Conservation (phyloP, 1,140 invertebrate species). For the Drosophila ambigua region DNA sequence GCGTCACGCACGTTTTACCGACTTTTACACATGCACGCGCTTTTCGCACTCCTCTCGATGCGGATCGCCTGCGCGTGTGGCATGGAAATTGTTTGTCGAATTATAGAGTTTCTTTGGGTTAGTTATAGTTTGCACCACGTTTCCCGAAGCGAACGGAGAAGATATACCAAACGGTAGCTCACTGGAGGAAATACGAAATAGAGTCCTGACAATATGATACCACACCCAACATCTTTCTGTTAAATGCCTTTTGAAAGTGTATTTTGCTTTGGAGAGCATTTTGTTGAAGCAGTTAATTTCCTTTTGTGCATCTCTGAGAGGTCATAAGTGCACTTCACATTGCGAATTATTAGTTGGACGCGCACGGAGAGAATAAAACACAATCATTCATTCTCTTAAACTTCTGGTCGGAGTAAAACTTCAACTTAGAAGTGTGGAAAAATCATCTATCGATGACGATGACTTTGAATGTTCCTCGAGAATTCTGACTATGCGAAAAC, state of each 20-base stretch:
- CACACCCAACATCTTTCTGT: too few species aligned
- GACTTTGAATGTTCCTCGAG: neutral
- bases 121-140: slow-evolving; percentile 21
- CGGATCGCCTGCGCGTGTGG: slow-evolving; percentile 14
- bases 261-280: neutral
- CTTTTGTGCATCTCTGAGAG: too few species aligned
- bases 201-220: too few species aligned
- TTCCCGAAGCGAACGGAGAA: slow-evolving; percentile 4
- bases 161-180: neutral
- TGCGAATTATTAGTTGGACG: too few species aligned
- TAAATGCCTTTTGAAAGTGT: too few species aligned
- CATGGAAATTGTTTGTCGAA: slow-evolving; percentile 43
- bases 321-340: too few species aligned
- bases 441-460: too few species aligned
- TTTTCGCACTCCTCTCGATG: slow-evolving; percentile 22
- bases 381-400: too few species aligned
- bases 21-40: slow-evolving; percentile 28
- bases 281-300: neutral
- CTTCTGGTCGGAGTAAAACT: too few species aligned
- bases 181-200: too few species aligned
- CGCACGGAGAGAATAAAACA: too few species aligned
- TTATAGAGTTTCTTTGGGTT: slow-evolving; percentile 25
- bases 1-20: slow-evolving; percentile 33
- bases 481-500: slow-evolving; percentile 5
- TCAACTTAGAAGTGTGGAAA: too few species aligned